These are phyloP conservation scores for Rhysida immarginata DNA, from an alignment of 1,140 invertebrate genomes.

Conservation along the genomic window DNA sequence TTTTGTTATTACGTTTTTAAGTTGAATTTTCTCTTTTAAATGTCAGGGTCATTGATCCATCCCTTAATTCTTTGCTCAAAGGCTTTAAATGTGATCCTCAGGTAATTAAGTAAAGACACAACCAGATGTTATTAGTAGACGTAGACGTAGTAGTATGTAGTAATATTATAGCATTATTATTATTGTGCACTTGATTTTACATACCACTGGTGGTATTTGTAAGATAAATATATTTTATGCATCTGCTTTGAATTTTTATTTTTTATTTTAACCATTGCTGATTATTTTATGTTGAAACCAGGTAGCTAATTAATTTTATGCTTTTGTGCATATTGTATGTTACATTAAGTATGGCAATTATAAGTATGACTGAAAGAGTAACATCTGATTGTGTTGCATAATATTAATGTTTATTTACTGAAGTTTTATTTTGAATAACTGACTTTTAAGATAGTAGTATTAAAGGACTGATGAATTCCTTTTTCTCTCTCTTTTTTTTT, in stretches of 20 bases:
- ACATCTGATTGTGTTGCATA: no score
- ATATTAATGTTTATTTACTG: no score
- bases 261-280: no score
- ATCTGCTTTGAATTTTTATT: not conserved
- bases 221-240: not conserved
- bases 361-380: no score
- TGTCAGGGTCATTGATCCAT: not conserved
- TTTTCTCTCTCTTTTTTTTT: no score
- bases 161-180: not conserved
- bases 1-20: not conserved
- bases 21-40: not conserved
- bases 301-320: no score
- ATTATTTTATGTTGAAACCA: no score
- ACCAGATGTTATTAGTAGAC: not conserved
- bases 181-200: not conserved
- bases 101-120: not conserved
- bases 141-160: not conserved
- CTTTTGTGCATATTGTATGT: no score
- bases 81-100: constrained; percentile 1
- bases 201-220: not conserved
- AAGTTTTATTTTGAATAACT: no score
- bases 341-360: no score
- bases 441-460: no score
- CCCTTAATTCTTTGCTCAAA: not conserved
- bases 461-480: no score